Evolutionary conservation across 2,797 vertebrate genomes (phyloP).

Genomic region (Phrynocephalus forsythii): DNA sequence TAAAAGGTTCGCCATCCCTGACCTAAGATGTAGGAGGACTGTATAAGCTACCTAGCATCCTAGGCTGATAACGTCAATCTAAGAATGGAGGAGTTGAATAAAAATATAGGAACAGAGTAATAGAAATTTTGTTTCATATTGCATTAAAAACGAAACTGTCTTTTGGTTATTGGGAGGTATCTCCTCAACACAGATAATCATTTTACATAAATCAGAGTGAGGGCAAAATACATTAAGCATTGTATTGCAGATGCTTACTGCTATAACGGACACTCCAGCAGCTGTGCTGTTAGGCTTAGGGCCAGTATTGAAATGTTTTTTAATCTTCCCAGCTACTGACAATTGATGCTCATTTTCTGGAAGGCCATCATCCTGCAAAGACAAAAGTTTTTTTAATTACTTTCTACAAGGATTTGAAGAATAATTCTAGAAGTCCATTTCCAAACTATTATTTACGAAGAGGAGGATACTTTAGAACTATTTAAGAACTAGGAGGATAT

Average conservation of each 20-base stretch:
- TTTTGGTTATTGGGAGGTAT: constrained; percentile 41
- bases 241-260: constrained; percentile 90
- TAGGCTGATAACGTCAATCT: constrained; percentile 65
- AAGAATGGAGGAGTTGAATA: constrained; percentile 54
- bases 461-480: too few relatives aligned
- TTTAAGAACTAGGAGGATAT: neutral
- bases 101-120: constrained; percentile 41
- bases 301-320: constrained; percentile 95
- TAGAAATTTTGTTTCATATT: constrained; percentile 4
- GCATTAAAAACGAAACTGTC: constrained; percentile 59
- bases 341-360: constrained; percentile 92
- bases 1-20: too few relatives aligned
- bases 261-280: constrained; percentile 95
- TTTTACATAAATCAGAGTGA: constrained; percentile 48
- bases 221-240: constrained; percentile 56
- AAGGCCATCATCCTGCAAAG: constrained; percentile 87
- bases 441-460: neutral
- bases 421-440: constrained; percentile 24
- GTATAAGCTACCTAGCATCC: constrained; percentile 18
- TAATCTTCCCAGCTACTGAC: constrained; percentile 95
- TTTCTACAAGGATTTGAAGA: neutral
- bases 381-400: neutral
- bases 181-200: constrained; percentile 46
- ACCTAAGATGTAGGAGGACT: constrained; percentile 39
- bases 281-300: constrained; percentile 89